These are phyloP conservation scores for Botia kubotai DNA, from an alignment of 2,797 vertebrate species.

Conservation along the genomic window DNA sequence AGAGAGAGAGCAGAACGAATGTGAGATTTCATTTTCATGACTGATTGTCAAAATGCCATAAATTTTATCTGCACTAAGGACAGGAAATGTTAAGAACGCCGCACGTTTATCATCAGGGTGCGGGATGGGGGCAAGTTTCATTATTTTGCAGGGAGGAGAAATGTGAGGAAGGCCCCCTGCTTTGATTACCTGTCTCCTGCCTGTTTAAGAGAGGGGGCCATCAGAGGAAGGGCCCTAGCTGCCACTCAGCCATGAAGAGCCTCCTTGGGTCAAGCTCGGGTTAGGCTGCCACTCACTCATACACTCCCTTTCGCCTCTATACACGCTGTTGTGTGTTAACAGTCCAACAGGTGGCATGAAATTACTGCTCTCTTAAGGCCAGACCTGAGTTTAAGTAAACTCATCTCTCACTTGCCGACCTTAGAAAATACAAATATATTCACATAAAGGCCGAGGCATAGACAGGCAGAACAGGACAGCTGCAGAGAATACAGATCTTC, in stretches of 20 bases:
- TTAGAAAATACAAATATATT: constrained; percentile 52
- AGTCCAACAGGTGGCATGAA: constrained; percentile 69
- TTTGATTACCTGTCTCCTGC: constrained; percentile 73
- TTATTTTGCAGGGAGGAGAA: constrained; percentile 59
- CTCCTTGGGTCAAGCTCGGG: constrained; percentile 69
- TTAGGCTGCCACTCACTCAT: constrained; percentile 64
- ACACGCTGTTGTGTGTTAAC: constrained; percentile 55
- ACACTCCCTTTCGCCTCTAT: constrained; percentile 35
- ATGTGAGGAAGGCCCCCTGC: constrained; percentile 49
- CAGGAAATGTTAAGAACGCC: constrained; percentile 59
- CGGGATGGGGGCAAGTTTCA: constrained; percentile 69
- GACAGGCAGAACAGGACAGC: constrained; percentile 17
- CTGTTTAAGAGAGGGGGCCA: constrained; percentile 59
- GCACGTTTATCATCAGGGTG: constrained; percentile 65
- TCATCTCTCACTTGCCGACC: constrained; percentile 53
- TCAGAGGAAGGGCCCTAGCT: constrained; percentile 58
- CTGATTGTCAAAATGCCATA: constrained; percentile 59
- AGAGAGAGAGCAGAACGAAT: no score
- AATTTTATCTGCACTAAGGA: constrained; percentile 57
- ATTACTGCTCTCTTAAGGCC: constrained; percentile 57
- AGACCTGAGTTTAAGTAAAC: constrained; percentile 54
- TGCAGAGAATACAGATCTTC: constrained; percentile 31
- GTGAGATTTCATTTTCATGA: constrained; percentile 51
- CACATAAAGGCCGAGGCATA: constrained; percentile 41
- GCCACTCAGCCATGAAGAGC: constrained; percentile 66